phyloP scores from a whole-genome alignment of 2,888 invertebrate species.

The Protodeltote pygarga region DNA sequence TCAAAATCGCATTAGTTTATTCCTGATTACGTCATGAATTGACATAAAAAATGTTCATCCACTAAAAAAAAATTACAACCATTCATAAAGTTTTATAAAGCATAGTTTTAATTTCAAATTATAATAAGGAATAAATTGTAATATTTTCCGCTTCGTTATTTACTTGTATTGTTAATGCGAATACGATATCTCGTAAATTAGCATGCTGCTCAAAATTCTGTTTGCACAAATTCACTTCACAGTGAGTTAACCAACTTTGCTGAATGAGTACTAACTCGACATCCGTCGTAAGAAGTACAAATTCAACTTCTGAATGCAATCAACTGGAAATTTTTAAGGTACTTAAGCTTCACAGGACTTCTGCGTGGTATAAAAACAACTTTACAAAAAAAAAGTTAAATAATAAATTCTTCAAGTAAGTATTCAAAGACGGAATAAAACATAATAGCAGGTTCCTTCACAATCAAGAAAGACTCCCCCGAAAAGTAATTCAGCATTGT shows the following conservation, averaged over 20 bases:
- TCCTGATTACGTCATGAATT: no score
- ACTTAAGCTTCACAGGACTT: constrained; percentile 24
- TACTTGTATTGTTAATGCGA: constrained; percentile 43
- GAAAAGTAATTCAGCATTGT: constrained; percentile 60
- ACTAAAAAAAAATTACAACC: no score
- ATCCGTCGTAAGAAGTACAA: constrained; percentile 55
- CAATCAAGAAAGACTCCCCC: constrained; percentile 52
- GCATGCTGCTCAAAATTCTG: constrained; percentile 58
- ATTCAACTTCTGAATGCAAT: constrained; percentile 61
- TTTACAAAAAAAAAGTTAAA: constrained; percentile 23
- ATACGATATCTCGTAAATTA: constrained; percentile 54
- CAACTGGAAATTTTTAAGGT: constrained; percentile 49
- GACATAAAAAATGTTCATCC: no score
- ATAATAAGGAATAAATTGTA: constrained; percentile 18
- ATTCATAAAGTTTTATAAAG: no score
- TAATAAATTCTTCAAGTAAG: constrained; percentile 22
- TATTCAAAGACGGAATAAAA: constrained; percentile 20
- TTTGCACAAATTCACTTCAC: constrained; percentile 53
- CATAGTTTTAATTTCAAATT: constrained; percentile 11
- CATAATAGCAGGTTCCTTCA: constrained; percentile 42
- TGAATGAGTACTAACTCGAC: constrained; percentile 46
- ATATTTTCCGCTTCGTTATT: constrained; percentile 40
- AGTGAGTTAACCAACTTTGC: constrained; percentile 43
- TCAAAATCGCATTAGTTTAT: no score
- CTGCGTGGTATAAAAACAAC: constrained; percentile 19